A percentile compares a stretch with the other conserved stretches of the same genome.
These are phyloP conservation scores for Zosterops pallidus DNA, from an alignment of 2,113 vertebrate genomes.

Conservation along the genomic window DNA sequence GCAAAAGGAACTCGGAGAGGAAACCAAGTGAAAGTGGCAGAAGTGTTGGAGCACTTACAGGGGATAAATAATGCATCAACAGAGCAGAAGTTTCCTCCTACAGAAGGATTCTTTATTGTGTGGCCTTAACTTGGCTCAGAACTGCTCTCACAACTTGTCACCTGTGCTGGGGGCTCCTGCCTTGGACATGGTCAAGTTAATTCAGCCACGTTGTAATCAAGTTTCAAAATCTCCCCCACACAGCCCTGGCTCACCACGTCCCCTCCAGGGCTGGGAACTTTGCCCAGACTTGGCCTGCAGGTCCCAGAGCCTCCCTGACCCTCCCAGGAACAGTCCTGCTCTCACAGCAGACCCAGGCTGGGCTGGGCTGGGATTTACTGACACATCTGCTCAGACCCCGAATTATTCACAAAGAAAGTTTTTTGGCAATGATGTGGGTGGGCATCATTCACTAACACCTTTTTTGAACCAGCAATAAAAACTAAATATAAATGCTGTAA, in stretches of 20 bases:
- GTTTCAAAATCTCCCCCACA: fast-evolving
- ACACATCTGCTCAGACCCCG: background rate
- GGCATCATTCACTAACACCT: background rate
- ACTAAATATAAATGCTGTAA: background rate
- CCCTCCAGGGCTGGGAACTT: background rate
- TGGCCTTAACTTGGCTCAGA: background rate
- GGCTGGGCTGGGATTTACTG: background rate
- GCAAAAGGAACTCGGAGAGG: background rate
- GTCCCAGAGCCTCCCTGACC: background rate
- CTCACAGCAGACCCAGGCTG: fast-evolving
- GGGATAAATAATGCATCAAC: background rate
- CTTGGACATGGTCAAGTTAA: fast-evolving
- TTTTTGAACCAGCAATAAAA: background rate
- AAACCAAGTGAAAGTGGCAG: background rate
- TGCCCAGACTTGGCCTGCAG: background rate
- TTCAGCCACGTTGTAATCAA: background rate
- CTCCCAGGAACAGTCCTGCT: background rate
- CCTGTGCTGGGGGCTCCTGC: background rate
- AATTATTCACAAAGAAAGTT: background rate
- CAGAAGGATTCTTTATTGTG: background rate
- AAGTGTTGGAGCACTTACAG: background rate
- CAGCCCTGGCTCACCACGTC: background rate
- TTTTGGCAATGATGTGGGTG: too few relatives aligned
- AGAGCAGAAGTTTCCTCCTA: background rate
- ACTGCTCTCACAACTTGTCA: background rate